Base-by-base conservation (phyloP, 2,113 vertebrate species). In the Mixornis gularis region DNA sequence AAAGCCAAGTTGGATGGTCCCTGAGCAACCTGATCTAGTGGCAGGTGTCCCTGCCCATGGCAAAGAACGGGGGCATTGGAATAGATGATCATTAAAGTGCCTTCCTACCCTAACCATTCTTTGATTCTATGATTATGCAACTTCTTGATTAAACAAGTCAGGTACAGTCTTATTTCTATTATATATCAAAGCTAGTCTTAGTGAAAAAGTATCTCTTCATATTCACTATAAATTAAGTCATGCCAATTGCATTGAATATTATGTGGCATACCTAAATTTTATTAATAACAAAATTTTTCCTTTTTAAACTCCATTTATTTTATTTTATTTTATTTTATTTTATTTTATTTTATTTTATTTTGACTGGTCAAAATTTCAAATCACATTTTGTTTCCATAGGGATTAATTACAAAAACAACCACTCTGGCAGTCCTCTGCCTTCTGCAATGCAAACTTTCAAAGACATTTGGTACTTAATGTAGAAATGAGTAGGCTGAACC, bases 401-500 rank as follows among this genome's bases (percentile, higher is more conserved):
- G 27, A 55, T 60, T 79, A 81, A 72, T 76, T 56, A 79, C 36
- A 65, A 65, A 76, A 94, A 41, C 17, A 58, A 22, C 3, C 7
- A 59, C 36, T 9, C 13, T 53, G n/a, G 2, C 27, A 84, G 29
- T 69, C 27, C 6, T 74, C 38, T 82, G 22, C 20, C 16, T 91
- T 91, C 59, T 91, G 58, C 24, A 73, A 34, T n/a, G 27, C 15
- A 68, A 48, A 7, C 18, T 56, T 25, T 69, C 19, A 12, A 73
- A 48, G 63, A 40, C 16, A 53, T 87, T 79, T 62, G 32, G 13
- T 89, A 32, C 18, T 63, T 76, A 79, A 77, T 40, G 34, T 82
- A 89, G 70, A 89, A 81, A 79, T 25, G 11, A 79, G 49, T 58
- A 87, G 46, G 55, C 34, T 82, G 66, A 72, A 72, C 69, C 38